phyloP scores from a whole-genome alignment of 2,113 vertebrate species.

The Salvelinus namaycush region DNA sequence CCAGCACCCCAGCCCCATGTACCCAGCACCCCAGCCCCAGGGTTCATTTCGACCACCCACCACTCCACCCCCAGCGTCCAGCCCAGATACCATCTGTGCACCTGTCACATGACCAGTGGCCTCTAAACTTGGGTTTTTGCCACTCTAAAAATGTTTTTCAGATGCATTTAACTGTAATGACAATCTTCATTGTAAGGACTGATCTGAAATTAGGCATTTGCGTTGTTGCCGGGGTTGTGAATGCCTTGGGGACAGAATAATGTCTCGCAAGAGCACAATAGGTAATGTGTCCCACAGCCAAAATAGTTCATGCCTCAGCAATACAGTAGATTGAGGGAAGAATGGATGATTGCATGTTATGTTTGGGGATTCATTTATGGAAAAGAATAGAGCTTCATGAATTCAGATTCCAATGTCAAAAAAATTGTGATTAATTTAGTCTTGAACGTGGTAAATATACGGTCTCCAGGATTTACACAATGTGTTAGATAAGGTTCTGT shows the following conservation, averaged over 20 bases:
- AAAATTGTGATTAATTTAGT: too few species aligned
- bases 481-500: too few species aligned
- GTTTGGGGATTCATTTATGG: too few species aligned
- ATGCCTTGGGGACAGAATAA: neutral
- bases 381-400: too few species aligned
- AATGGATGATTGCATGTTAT: too few species aligned
- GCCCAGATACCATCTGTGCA: slow-evolving; percentile 14
- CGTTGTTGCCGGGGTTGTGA: slow-evolving; percentile 1
- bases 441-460: too few species aligned
- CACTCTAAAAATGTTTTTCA: neutral
- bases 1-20: neutral
- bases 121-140: neutral
- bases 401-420: too few species aligned
- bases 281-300: too few species aligned
- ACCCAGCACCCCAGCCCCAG: neutral
- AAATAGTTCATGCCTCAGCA: too few species aligned
- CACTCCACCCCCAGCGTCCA: neutral
- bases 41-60: neutral
- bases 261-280: neutral
- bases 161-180: neutral
- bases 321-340: too few species aligned
- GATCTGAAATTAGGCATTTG: neutral
- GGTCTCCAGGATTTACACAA: too few species aligned
- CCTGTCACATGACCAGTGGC: neutral
- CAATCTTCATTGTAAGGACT: neutral